Evolutionary conservation across 2,113 vertebrate species (phyloP), one percentile per base, ranked within the genome.

Genomic region (Cyprinodon tularosa): DNA sequence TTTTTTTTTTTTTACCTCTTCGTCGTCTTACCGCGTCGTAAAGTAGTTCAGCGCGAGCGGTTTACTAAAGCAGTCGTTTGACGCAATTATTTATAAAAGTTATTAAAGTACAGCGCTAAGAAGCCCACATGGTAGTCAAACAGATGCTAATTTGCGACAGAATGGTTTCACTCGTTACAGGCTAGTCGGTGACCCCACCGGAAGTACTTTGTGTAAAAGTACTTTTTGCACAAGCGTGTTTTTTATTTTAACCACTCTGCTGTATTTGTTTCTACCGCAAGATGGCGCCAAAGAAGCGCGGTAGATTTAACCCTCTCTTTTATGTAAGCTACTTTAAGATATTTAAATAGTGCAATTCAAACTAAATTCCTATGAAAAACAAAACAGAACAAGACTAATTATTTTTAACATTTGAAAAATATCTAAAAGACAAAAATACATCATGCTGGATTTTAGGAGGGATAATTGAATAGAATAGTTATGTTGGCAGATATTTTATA

Each of bases 141-240:
- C 62, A 50, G 13, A 1, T 39, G 63, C 6, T 20, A 64, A 65
- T 62, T 50, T 71, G 82, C 64, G 73, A 66, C 50, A 67, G n/a
- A 29, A 79, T 68, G 7, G 13, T 63, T 70, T 71, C 84, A 81
- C 78, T 88, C 69, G 47, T 50, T 47, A 83, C 20, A 86, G 81
- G 84, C 78, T 80, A 70, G 40, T 82, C 79, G n/a, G 83, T 94
- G 94, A 95, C 93, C 92, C 86, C 88, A 92, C 93, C 94, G 94
- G 94, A 95, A 95, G 94, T 94, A 95, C 91, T 94, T 94, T 78
- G 62, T 91, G 78, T 84, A 88, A 87, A 92, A 90, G 79, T 92
- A 90, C 68, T 91, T 92, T 89, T 91, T 76, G 77, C 84, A 68
- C 84, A 65, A 90, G 79, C 78, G 71, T 86, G 80, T 83, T 81